Conservation (phyloP, 1,140 invertebrate genomes). For the Tetramorium alpestre region DNA sequence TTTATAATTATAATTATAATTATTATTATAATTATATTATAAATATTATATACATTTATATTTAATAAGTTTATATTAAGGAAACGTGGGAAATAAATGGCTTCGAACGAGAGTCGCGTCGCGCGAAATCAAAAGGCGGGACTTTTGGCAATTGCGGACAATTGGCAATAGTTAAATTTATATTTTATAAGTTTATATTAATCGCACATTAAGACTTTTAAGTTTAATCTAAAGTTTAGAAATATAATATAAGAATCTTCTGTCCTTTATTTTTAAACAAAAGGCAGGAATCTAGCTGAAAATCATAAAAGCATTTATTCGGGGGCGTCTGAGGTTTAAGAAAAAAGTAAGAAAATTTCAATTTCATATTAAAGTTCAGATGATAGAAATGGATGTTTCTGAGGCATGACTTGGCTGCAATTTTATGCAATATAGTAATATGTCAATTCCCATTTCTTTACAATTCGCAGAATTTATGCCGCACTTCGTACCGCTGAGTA, state of each 20-base stretch:
- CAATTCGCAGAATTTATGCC: slow-evolving; percentile 30
- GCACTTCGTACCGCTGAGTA: slow-evolving; percentile 41
- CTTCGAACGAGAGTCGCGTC: too few species aligned
- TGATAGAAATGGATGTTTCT: background rate
- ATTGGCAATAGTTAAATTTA: too few species aligned
- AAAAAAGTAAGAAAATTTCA: background rate
- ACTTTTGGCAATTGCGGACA: too few species aligned
- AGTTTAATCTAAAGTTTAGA: background rate
- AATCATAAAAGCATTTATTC: background rate
- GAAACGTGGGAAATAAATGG: too few species aligned
- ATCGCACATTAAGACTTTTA: background rate
- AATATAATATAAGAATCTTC: background rate
- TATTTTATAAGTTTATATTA: background rate
- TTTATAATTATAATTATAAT: too few species aligned
- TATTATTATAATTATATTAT: too few species aligned
- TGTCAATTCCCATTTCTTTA: slow-evolving; percentile 47
- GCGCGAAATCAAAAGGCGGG: too few species aligned
- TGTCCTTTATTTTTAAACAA: background rate
- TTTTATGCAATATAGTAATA: slow-evolving; percentile 18
- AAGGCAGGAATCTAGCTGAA: background rate
- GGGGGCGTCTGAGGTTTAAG: background rate
- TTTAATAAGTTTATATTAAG: too few species aligned
- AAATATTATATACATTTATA: too few species aligned
- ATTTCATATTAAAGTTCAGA: background rate
- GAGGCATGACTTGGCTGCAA: background rate